Conservation (phyloP, 2,797 vertebrate genomes). For the Phrynocephalus guinanensis region DNA sequence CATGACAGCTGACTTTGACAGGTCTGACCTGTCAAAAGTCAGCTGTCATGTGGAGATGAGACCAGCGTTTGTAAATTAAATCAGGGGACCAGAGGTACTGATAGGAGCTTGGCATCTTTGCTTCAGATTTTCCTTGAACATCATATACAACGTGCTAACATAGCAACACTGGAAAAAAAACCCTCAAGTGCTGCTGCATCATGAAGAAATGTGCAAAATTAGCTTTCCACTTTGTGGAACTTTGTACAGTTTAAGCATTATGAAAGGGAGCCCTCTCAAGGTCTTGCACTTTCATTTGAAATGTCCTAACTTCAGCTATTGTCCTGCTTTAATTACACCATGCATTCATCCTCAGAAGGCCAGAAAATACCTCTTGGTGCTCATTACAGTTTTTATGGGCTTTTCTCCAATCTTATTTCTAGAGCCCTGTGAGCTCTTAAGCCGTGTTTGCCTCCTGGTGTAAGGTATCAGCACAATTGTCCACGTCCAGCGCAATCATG, state of each 20-base stretch:
- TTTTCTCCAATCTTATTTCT: not conserved
- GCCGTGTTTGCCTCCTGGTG: not conserved
- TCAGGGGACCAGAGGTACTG: not conserved
- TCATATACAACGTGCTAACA: not conserved
- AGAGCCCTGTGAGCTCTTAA: not conserved
- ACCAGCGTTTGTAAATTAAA: no score
- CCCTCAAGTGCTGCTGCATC: not conserved
- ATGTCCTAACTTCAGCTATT: constrained; percentile 35
- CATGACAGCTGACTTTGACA: no score
- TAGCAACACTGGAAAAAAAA: not conserved
- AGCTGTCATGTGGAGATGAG: no score
- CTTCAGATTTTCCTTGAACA: not conserved
- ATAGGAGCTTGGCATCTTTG: no score
- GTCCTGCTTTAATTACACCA: constrained; percentile 14
- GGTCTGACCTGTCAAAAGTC: no score
- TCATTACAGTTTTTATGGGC: constrained; percentile 3
- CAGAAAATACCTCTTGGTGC: not conserved
- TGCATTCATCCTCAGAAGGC: not conserved
- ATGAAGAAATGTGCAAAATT: not conserved
- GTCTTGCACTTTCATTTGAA: constrained; percentile 12
- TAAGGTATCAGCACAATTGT: constrained; percentile 18
- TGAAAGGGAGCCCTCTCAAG: not conserved
- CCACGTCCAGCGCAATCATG: not conserved
- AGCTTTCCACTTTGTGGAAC: not conserved
- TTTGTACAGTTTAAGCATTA: not conserved